These are phyloP conservation scores for Fulmarus glacialis DNA, from an alignment of 2,113 vertebrate genomes.

Conservation along the genomic window DNA sequence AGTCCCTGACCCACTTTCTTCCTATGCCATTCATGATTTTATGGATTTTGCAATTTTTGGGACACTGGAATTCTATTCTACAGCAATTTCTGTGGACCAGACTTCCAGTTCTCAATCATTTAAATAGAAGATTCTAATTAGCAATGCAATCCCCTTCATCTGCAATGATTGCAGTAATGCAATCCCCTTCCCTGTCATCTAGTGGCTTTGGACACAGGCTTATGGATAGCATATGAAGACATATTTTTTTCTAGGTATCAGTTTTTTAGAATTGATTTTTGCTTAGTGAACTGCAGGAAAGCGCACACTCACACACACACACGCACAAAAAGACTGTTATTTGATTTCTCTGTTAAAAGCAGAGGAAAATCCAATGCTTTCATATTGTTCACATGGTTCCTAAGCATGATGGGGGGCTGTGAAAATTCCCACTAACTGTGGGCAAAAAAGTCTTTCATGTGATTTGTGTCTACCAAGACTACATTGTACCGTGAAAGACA, in stretches of 20 bases:
- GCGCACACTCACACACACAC: neutral
- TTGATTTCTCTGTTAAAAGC: neutral
- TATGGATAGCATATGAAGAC: neutral
- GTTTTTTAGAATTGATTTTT: neutral
- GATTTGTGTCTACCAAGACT: neutral
- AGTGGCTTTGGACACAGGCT: neutral
- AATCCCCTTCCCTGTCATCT: neutral
- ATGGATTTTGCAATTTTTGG: neutral
- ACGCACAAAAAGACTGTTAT: neutral
- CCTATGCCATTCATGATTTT: neutral
- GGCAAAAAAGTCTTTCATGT: neutral
- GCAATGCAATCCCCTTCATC: neutral
- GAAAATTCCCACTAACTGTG: neutral
- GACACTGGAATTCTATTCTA: neutral
- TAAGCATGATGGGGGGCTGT: neutral
- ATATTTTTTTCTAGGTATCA: neutral
- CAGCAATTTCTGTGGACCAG: neutral
- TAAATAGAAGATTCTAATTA: neutral
- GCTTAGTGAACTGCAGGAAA: neutral
- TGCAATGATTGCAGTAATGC: neutral
- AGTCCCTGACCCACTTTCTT: neutral
- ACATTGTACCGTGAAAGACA: neutral
- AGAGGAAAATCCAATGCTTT: neutral
- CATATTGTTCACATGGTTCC: neutral
- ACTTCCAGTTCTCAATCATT: neutral